Evolutionary conservation across 2,113 vertebrate genomes (phyloP).

Genomic region (Eonycteris spelaea): DNA sequence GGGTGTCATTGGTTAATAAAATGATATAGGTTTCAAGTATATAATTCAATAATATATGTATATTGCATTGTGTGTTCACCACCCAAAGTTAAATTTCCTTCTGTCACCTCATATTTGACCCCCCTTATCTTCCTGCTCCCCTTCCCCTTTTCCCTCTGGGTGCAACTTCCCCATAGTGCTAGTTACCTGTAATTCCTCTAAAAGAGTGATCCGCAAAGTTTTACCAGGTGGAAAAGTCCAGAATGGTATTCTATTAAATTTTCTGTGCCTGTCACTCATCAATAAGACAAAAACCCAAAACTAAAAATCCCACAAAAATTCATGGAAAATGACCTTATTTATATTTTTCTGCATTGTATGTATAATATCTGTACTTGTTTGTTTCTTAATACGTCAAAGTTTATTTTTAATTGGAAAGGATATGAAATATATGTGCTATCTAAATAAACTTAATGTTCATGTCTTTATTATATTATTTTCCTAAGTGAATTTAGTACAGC

Average conservation of each 20-base stretch:
- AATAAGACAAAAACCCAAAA: background rate
- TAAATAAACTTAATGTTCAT: constrained; percentile 13
- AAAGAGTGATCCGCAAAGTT: background rate
- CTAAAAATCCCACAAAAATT: background rate
- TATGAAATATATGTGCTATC: background rate
- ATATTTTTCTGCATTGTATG: background rate
- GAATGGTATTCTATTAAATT: background rate
- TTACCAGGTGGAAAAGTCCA: background rate
- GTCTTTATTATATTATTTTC: constrained; percentile 5
- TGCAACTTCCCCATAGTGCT: background rate
- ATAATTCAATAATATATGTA: too few relatives aligned
- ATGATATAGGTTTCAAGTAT: too few relatives aligned
- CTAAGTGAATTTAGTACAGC: background rate
- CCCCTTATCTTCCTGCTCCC: too few relatives aligned
- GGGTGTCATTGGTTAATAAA: too few relatives aligned
- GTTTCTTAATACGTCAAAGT: background rate
- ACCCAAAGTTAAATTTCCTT: too few relatives aligned
- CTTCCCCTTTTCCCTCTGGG: too few relatives aligned
- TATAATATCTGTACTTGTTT: background rate
- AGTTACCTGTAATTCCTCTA: background rate
- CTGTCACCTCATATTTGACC: too few relatives aligned
- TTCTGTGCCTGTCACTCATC: background rate
- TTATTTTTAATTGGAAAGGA: background rate
- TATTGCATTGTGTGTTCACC: too few relatives aligned
- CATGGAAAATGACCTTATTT: background rate